Evolutionary conservation across 2,113 vertebrate genomes (phyloP), one percentile per base, ranked within the genome.

Genomic region (Mandrillus leucophaeus): DNA sequence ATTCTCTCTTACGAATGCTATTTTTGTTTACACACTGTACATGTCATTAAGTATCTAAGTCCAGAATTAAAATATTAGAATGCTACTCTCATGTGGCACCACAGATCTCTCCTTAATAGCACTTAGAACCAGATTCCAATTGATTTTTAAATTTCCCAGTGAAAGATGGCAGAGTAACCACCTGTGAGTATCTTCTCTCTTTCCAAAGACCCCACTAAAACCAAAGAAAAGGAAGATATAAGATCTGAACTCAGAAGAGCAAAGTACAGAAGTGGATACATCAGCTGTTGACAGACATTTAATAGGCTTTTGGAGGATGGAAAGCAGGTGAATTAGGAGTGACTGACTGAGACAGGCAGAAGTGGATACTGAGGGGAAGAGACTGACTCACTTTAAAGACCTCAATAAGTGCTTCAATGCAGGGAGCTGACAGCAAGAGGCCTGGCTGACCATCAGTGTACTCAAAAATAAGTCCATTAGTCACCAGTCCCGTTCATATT

Each of bases 1-100:
- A 98, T 97, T 75, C 59, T 95, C 86, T 90, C 59, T 94, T 72
- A 80, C 17, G 96, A 85, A 18, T 64, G 96, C 90, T 91, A 95
- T 92, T 25, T 93, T 95, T 98, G 82, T 55, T 96, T 73, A 22
- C 48, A 98, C 64, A 59, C 20, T 90, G n/a, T 75, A 76, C 9
- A 79, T 55, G 55, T 70, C 91, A 95, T 86, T 48, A 95, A 89
- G 25, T 70, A 70, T 35, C 85, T 93, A 95, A 96, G 55, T 81
- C 14, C 13, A 81, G 55, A 94, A 94, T 76, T 57, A 72, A 73
- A 83, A 80, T 30, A 57, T 88, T 30, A 85, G 50, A 78, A 68
- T 59, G n/a, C 12, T 76, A 68, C 22, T 35, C 14, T 64, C 35
- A 70, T 20, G 23, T 17, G 20, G 43, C 50, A 85, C 38, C 45